phyloP scores from a whole-genome alignment of 2,797 vertebrate species.

The Mallotus villosus region DNA sequence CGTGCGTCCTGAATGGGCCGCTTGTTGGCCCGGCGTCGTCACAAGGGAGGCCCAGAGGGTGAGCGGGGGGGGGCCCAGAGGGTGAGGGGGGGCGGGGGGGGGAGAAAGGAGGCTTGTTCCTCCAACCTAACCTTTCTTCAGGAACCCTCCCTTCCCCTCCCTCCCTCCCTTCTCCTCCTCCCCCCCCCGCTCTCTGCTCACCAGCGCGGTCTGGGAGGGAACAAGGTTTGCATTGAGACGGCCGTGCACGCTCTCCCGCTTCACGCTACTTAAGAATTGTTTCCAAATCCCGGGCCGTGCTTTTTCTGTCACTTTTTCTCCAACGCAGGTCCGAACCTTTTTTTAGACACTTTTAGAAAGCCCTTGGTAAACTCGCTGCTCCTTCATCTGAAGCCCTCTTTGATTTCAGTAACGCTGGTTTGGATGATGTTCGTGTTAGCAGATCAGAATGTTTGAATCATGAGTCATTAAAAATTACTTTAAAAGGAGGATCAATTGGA shows the following conservation, averaged over 20 bases:
- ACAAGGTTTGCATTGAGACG: slow-evolving; percentile 77
- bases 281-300: slow-evolving; percentile 55
- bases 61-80: no score
- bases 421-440: slow-evolving; percentile 62
- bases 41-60: slow-evolving; percentile 75
- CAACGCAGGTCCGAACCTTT: slow-evolving; percentile 54
- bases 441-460: slow-evolving; percentile 36
- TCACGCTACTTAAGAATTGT: slow-evolving; percentile 70
- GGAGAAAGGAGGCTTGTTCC: slow-evolving; percentile 80
- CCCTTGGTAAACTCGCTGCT: slow-evolving; percentile 59
- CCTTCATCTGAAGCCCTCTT: slow-evolving; percentile 55
- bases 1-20: slow-evolving; percentile 71
- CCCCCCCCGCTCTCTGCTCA: slow-evolving; percentile 67
- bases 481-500: slow-evolving; percentile 59
- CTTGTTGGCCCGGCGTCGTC: slow-evolving; percentile 78
- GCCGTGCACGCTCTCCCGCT: slow-evolving; percentile 66
- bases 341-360: slow-evolving; percentile 44
- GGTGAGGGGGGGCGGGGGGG: slow-evolving; percentile 26
- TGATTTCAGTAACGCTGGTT: slow-evolving; percentile 61
- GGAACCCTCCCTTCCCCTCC: slow-evolving; percentile 47
- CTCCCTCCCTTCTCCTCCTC: slow-evolving; percentile 46
- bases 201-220: slow-evolving; percentile 65
- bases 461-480: slow-evolving; percentile 40
- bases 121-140: slow-evolving; percentile 77
- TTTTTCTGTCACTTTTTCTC: slow-evolving; percentile 29